Evolutionary conservation across 2,888 invertebrate species (phyloP).

Genomic region (Mycalesis mineus): DNA sequence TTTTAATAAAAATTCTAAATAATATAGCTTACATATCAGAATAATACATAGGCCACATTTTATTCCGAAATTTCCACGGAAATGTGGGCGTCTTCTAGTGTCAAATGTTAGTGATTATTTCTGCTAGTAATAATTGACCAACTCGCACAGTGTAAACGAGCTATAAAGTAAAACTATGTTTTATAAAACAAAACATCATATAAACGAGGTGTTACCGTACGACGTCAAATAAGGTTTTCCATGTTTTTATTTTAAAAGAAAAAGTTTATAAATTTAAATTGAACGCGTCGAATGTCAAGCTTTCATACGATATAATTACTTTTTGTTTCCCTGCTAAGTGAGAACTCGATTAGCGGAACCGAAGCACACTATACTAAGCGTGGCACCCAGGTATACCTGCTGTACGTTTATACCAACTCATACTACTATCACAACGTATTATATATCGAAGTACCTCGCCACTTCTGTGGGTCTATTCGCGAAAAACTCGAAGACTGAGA

Average conservation of each 20-base stretch:
- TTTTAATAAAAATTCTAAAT: no score
- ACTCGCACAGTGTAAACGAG: background rate
- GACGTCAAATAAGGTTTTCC: conserved; percentile 1
- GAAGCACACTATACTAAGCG: background rate
- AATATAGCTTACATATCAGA: no score
- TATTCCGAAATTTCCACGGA: no score
- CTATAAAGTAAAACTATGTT: background rate
- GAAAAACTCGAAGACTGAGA: no score
- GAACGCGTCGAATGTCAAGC: conserved; percentile 14
- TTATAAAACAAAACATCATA: background rate
- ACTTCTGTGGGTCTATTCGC: no score
- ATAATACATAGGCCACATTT: no score
- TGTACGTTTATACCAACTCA: no score
- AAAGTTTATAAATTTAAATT: conserved; percentile 17
- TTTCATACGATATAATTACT: conserved; percentile 12
- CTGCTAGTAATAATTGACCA: background rate
- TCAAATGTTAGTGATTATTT: no score
- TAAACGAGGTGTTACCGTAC: background rate
- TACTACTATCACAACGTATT: no score
- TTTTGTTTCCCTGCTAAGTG: background rate
- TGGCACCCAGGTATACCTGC: no score
- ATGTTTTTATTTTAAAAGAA: conserved; percentile 1
- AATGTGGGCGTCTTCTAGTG: no score
- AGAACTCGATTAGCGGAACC: conserved; percentile 1
- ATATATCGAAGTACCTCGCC: no score